Conservation (phyloP, 2,888 invertebrate species). For the Agrotis ipsilon region DNA sequence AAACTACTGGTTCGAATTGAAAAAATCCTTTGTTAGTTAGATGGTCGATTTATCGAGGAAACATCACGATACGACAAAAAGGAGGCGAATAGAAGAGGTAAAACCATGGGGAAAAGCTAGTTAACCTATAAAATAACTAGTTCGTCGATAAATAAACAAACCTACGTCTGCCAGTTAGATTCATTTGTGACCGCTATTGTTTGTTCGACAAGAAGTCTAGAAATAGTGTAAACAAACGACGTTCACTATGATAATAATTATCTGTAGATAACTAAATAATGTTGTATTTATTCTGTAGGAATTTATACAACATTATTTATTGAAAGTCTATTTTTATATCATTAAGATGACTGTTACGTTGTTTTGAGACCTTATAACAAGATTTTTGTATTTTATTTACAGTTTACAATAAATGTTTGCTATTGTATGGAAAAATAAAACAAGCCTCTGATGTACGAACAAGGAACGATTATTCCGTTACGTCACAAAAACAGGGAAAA, state of each 20-base stretch:
- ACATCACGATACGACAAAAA: too few relatives aligned
- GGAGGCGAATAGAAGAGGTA: too few relatives aligned
- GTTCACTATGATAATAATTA: neutral
- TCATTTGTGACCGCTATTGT: slow-evolving; percentile 6
- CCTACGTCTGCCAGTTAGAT: neutral
- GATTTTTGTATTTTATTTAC: too few relatives aligned
- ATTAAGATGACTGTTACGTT: neutral
- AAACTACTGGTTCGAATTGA: too few relatives aligned
- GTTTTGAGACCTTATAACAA: neutral
- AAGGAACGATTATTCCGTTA: too few relatives aligned
- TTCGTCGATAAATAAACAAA: slow-evolving; percentile 1
- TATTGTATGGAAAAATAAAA: too few relatives aligned
- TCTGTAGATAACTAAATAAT: slow-evolving; percentile 24
- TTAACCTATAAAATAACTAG: neutral
- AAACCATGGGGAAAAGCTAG: too few relatives aligned
- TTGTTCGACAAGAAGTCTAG: slow-evolving; percentile 12
- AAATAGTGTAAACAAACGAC: slow-evolving; percentile 22
- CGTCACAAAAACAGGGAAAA: too few relatives aligned
- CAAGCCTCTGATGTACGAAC: too few relatives aligned
- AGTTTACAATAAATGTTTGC: too few relatives aligned
- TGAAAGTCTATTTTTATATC: neutral
- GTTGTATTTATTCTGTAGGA: slow-evolving; percentile 9
- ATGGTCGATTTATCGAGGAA: too few relatives aligned
- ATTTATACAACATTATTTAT: neutral
- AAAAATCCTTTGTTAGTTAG: too few relatives aligned